phyloP scores from a whole-genome alignment of 1,140 invertebrate species.

The Bombus consobrinus region DNA sequence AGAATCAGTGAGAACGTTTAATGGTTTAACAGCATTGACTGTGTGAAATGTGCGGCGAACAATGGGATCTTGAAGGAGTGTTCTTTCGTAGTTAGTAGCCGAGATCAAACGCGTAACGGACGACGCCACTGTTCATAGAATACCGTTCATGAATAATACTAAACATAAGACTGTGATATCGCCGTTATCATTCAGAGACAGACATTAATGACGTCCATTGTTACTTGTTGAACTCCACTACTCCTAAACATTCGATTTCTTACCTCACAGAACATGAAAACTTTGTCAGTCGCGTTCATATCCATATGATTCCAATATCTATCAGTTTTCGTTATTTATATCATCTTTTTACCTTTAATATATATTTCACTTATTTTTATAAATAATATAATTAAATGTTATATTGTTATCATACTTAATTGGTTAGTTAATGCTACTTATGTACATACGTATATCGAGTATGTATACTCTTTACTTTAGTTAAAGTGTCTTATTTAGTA shows the following conservation, averaged over 20 bases:
- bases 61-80: slow-evolving; percentile 1
- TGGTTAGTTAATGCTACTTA: too few species aligned
- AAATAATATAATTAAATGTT: too few species aligned
- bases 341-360: background rate
- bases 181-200: background rate
- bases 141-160: slow-evolving; percentile 7
- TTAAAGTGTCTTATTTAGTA: background rate
- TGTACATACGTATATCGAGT: too few species aligned
- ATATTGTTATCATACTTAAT: background rate
- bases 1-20: background rate
- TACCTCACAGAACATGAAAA: background rate
- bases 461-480: too few species aligned
- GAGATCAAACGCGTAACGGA: background rate
- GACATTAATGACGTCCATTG: background rate
- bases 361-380: background rate
- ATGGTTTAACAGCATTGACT: background rate
- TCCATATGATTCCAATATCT: background rate
- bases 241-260: background rate
- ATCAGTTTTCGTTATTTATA: background rate
- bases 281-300: background rate
- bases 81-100: background rate
- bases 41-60: background rate
- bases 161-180: background rate
- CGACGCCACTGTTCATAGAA: slow-evolving; percentile 4
- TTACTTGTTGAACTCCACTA: background rate